phyloP scores from a whole-genome alignment of 2,113 vertebrate species.

The Gopherus flavomarginatus region DNA sequence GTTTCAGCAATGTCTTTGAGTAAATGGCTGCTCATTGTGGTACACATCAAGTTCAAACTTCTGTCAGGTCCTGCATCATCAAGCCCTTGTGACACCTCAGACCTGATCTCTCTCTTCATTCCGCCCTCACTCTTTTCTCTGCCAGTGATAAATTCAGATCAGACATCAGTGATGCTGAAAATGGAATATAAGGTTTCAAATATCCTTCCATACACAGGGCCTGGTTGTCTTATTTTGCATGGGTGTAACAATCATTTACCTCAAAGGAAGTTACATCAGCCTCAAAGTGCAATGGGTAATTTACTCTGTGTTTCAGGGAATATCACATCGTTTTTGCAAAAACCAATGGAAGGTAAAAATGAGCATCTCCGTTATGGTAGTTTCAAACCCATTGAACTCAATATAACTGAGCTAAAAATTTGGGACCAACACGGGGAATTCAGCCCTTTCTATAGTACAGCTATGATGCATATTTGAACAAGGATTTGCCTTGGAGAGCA shows the following conservation, averaged over 20 bases:
- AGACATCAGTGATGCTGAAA: background rate
- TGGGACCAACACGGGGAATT: background rate
- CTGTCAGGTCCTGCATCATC: background rate
- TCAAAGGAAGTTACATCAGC: background rate
- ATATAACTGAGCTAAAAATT: conserved; percentile 2
- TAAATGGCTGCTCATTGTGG: background rate
- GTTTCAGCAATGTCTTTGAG: background rate
- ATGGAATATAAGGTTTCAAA: background rate
- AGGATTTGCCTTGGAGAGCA: background rate
- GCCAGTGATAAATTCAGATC: background rate
- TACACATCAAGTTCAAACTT: background rate
- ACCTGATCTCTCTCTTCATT: background rate
- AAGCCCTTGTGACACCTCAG: background rate
- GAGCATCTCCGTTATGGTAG: background rate
- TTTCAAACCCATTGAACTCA: background rate
- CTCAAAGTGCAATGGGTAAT: background rate
- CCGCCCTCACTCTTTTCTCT: background rate
- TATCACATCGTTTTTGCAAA: background rate
- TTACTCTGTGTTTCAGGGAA: background rate
- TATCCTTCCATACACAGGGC: background rate
- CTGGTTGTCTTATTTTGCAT: background rate
- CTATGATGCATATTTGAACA: background rate
- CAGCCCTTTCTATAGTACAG: background rate
- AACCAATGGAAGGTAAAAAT: background rate
- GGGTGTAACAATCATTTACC: background rate